Evolutionary conservation across 2,113 vertebrate species (phyloP).

Genomic region (Neolamprologus longior): DNA sequence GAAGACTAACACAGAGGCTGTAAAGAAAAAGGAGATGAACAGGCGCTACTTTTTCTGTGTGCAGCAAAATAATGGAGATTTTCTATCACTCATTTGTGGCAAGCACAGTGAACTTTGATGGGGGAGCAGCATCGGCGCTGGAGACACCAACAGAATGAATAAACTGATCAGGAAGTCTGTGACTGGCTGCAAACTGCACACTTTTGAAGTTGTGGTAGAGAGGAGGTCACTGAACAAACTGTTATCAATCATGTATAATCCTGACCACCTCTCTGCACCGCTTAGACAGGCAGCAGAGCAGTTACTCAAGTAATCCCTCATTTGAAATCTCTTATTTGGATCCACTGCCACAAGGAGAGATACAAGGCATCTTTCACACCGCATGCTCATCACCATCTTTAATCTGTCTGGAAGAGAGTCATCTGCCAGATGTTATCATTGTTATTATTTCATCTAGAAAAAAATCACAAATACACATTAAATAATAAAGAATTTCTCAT

Average conservation of each 20-base stretch:
- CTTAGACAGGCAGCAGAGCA: background rate
- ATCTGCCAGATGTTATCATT: background rate
- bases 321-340: background rate
- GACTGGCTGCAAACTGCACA: background rate
- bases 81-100: background rate
- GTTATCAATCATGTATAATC: background rate
- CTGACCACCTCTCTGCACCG: background rate
- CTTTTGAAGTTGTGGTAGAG: background rate
- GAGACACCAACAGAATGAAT: background rate
- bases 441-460: background rate
- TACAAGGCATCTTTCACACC: background rate
- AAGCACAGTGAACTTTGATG: background rate
- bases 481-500: background rate
- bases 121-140: background rate
- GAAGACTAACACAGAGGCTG: background rate
- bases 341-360: background rate
- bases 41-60: background rate
- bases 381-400: background rate
- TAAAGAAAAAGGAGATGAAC: background rate
- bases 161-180: background rate
- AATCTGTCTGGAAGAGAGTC: background rate
- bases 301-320: background rate
- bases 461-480: background rate
- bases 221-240: background rate
- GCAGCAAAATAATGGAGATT: background rate